Base-by-base conservation (phyloP, 2,113 vertebrate genomes). In the Varanus komodoensis region DNA sequence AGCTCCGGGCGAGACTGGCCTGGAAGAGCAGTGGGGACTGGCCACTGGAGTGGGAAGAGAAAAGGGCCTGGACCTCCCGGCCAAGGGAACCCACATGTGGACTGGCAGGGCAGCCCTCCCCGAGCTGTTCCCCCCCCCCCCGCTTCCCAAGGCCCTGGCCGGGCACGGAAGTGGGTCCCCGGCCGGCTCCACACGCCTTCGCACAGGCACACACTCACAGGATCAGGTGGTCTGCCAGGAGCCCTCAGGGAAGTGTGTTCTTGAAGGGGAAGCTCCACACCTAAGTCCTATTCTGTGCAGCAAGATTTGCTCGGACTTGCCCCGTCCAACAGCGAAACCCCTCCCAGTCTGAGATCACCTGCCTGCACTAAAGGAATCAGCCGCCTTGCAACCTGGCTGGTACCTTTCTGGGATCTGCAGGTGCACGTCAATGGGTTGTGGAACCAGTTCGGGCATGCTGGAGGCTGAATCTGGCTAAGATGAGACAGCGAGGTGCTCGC, bases 311-410 rank as follows among this genome's bases (percentile, higher is more conserved):
- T 67, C 52, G 48, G 77, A 68, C 84, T 64, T 69, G 48, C 14
- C 64, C 61, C 50, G 6, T 29, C 52, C n/a, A 14, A 69, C 5
- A 34, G 11, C 71, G 27, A 19, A 48, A 48, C 48, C 23, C 21
- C 29, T 84, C 80, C 27, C 29, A 71, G 86, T 78, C 67, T 38
- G 50, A 80, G 80, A 80, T 54, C 90, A 73, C 61, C n/a, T 19
- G 69, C 38, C 77, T 48, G 23, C 25, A 71, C 48, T 11, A 48
- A 77, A 73, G 74, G 44, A 68, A 87, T 34, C 52, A 12, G 19
- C 44, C 8, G 4, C 29, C 25, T n/a, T 50, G 3, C 57, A 38
- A n/a, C 57, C 34, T 25, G 38, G 11, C 21, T n/a, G 38, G 11
- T 12, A 29, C 34, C 1, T 44, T 86, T 25, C 4, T 64, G 48